Evolutionary conservation across 2,797 vertebrate genomes (phyloP).

Genomic region (Mormyrus hasselquistii): DNA sequence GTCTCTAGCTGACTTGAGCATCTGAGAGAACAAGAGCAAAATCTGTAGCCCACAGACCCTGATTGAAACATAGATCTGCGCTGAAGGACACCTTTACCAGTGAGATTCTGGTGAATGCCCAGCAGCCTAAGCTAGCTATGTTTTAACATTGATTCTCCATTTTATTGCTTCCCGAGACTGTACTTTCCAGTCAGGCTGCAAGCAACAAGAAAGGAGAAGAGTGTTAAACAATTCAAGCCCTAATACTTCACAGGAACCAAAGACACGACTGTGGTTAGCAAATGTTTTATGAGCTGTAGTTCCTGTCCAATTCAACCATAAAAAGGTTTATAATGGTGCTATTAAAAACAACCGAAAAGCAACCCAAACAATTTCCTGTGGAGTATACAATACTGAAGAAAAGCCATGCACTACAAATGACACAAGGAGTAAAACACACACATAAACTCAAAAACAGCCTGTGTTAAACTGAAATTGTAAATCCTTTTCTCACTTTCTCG

Average conservation of each 20-base stretch:
- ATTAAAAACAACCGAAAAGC: slow-evolving; percentile 12
- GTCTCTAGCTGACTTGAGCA: background rate
- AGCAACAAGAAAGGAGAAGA: slow-evolving; percentile 1
- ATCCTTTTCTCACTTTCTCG: background rate
- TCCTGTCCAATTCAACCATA: slow-evolving; percentile 2
- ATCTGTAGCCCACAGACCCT: background rate
- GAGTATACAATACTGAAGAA: background rate
- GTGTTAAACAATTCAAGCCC: background rate
- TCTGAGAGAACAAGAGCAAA: background rate
- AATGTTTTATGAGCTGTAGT: slow-evolving; percentile 7
- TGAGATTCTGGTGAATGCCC: background rate
- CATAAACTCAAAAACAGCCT: background rate
- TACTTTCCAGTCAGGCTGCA: background rate
- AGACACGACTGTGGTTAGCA: slow-evolving; percentile 16
- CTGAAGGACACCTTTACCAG: background rate
- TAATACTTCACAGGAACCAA: background rate
- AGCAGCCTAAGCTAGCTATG: background rate
- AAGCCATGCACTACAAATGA: background rate
- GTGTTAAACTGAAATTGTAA: background rate
- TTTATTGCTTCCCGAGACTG: background rate
- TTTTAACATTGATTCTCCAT: background rate
- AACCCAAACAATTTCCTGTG: background rate
- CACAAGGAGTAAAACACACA: background rate
- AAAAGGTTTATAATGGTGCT: slow-evolving; percentile 16
- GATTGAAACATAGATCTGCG: background rate